phyloP scores from a whole-genome alignment of 2,888 invertebrate species.

The Melanchra persicariae region DNA sequence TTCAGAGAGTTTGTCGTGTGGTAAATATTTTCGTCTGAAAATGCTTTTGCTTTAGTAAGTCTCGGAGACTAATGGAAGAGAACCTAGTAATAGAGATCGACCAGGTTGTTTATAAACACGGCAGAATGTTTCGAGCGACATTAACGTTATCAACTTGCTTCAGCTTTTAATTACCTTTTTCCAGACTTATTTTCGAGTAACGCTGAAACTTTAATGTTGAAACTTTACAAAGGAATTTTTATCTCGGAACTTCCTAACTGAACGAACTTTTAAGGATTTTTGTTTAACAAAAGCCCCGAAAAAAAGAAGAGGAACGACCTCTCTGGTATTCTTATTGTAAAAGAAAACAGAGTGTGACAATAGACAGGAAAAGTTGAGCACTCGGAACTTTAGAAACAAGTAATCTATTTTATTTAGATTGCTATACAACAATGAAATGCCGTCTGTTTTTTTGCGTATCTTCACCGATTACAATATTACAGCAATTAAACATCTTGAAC shows the following conservation, averaged over 20 bases:
- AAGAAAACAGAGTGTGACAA: slow-evolving; percentile 57
- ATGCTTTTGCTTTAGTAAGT: slow-evolving; percentile 9
- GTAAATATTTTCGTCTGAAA: slow-evolving; percentile 11
- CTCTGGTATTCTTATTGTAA: slow-evolving; percentile 53
- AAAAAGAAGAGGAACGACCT: slow-evolving; percentile 36
- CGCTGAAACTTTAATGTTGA: slow-evolving; percentile 61
- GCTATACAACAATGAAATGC: slow-evolving; percentile 8
- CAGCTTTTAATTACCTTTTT: slow-evolving; percentile 62
- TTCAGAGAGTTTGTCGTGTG: slow-evolving; percentile 8
- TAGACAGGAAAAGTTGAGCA: slow-evolving; percentile 42
- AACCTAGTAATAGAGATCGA: not conserved
- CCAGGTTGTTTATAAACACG: slow-evolving; percentile 3
- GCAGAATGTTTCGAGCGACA: slow-evolving; percentile 16
- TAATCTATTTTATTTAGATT: slow-evolving; percentile 40
- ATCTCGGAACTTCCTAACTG: slow-evolving; percentile 60
- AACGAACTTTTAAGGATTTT: slow-evolving; percentile 58
- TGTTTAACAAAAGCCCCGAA: slow-evolving; percentile 59
- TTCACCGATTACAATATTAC: not conserved
- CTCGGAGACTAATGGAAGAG: slow-evolving; percentile 10
- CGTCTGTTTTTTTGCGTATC: slow-evolving; percentile 1
- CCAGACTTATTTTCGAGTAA: slow-evolving; percentile 53
- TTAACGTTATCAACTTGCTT: slow-evolving; percentile 38
- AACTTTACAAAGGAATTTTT: slow-evolving; percentile 67
- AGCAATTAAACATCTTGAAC: slow-evolving; percentile 22
- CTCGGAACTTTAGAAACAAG: slow-evolving; percentile 42